Evolutionary conservation across 53 echinoderm and acorn worm genomes (phyloP), one percentile per base, ranked within the genome.

Genomic region (Pentamera pediparva): DNA sequence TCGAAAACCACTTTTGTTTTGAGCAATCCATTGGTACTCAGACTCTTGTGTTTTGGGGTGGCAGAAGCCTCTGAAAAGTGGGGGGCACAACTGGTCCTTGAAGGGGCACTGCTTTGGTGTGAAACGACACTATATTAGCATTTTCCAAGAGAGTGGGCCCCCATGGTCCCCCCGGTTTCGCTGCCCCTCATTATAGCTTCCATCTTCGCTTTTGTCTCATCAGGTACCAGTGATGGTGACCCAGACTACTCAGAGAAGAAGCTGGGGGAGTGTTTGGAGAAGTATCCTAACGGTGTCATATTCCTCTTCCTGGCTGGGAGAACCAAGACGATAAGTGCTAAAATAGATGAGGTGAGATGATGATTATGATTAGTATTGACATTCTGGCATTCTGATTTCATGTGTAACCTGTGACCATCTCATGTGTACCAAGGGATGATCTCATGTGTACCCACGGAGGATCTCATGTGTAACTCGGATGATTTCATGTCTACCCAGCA

Each of bases 211-310:
- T n/a, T n/a, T n/a, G n/a, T n/a, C n/a, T n/a, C n/a, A n/a, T n/a
- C 73, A 98, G 98, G 98, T 56, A 98, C 92, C 43, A 92, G 82
- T 30, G 98, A 98, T 67, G 98, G 98, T 20, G 98, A 98, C 32
- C 75, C 88, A 9, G 81, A 86, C 32, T 81, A 92, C 54, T 77
- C 88, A 32, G 78, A 78, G 30, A 70, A 59, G 13, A 55, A 88
- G 17, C 70, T 98, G 3, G 77, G 85, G 13, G 91, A 92, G 2
- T 92, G 98, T 64, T 75, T 98, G 19, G 32, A 81, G 65, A 83
- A 81, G 28, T 98, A 92, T 50, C 98, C 98, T 10, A 92, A 89
- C 18, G 98, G 98, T 32, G 98, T 92, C 39, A 92, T 92, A 37
- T 98, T 98, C 70, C 77, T 88, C 27, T 98, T 89, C 56, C 75